phyloP scores from a whole-genome alignment of 2,113 vertebrate genomes.

The Tretioscincus oriximinensis region DNA sequence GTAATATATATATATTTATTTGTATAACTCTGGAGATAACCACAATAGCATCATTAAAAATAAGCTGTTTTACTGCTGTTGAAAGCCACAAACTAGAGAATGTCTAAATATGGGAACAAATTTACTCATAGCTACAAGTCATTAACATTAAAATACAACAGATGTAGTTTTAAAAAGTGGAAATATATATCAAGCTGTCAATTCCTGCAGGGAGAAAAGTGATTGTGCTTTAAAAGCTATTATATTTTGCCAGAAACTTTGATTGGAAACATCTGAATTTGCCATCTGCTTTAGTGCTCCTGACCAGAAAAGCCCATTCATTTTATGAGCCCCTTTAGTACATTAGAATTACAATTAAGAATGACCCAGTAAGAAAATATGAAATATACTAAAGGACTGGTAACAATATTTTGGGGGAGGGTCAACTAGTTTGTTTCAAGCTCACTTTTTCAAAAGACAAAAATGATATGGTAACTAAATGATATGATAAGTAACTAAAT shows the following conservation, averaged over 20 bases:
- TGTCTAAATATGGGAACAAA: background rate
- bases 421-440: background rate
- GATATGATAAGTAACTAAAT: background rate
- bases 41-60: background rate
- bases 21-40: background rate
- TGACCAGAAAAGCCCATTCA: background rate
- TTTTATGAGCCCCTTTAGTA: slow-evolving; percentile 19
- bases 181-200: slow-evolving; percentile 39
- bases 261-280: slow-evolving; percentile 30
- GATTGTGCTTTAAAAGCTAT: slow-evolving; percentile 22
- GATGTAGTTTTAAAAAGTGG: slow-evolving; percentile 11
- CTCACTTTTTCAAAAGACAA: background rate
- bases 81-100: background rate
- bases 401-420: no score
- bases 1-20: no score
- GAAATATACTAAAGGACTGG: background rate
- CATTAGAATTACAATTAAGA: background rate
- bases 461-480: background rate
- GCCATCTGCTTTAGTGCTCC: slow-evolving; percentile 41
- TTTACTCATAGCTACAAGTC: background rate
- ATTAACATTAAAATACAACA: slow-evolving; percentile 7
- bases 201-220: background rate
- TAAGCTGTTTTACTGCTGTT: background rate
- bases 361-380: background rate
- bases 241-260: slow-evolving; percentile 31